These are phyloP conservation scores for Atractosteus spatula DNA, from an alignment of 2,113 vertebrate genomes.

Conservation along the genomic window DNA sequence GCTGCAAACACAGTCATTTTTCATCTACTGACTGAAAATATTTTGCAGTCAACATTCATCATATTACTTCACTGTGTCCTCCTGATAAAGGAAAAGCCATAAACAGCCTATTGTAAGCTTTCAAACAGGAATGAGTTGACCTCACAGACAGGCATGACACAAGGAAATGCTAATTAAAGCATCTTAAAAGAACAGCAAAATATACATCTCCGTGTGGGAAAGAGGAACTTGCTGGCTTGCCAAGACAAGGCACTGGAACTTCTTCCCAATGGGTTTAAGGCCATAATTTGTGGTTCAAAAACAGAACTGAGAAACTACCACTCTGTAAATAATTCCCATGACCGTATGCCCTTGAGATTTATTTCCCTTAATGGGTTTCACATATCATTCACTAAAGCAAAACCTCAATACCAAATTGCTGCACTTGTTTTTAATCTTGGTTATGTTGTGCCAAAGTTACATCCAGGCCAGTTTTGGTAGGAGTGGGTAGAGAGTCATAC, in stretches of 20 bases:
- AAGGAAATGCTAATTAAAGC: slow-evolving; percentile 14
- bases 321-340: slow-evolving; percentile 21
- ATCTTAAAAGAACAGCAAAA: slow-evolving; percentile 5
- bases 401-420: neutral
- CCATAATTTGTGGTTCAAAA: slow-evolving; percentile 32
- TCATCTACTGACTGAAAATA: too few relatives aligned
- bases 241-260: slow-evolving; percentile 1
- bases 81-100: neutral
- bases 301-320: slow-evolving; percentile 24
- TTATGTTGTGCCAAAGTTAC: too few relatives aligned
- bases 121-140: neutral
- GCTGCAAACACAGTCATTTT: too few relatives aligned
- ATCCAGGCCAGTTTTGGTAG: too few relatives aligned
- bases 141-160: slow-evolving; percentile 14
- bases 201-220: slow-evolving; percentile 29
- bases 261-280: neutral
- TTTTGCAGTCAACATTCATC: too few relatives aligned
- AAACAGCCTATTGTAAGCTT: neutral
- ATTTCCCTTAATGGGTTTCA: neutral
- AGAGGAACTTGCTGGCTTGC: neutral
- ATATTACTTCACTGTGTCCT: too few relatives aligned
- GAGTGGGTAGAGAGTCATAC: too few relatives aligned
- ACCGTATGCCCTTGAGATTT: neutral
- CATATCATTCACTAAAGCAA: neutral
- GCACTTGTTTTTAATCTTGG: neutral